A percentile compares a stretch with the other conserved stretches of the same genome.
Conservation (phyloP, 37 sponge, comb jelly and placozoan species). For the Geodia barretti region DNA sequence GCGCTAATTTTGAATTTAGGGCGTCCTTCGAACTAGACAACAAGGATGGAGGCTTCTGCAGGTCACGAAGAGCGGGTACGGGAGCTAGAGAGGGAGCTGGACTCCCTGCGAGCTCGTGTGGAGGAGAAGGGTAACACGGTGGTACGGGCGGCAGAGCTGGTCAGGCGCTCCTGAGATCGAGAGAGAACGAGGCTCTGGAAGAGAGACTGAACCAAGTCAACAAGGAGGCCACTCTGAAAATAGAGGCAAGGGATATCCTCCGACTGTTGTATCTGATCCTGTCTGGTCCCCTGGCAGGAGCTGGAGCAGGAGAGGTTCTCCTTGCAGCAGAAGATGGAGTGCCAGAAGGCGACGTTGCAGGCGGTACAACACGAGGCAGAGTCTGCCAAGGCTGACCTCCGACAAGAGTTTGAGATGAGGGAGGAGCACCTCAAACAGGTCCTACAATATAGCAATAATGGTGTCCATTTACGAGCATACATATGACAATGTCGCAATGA, state of each 20-base stretch:
- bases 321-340: constrained; percentile 16
- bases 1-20: no score
- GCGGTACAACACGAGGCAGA: constrained; percentile 31
- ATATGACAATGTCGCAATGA: no score
- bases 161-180: no score
- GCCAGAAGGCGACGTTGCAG: neutral
- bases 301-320: constrained; percentile 39
- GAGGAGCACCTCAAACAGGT: constrained; percentile 37
- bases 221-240: constrained; percentile 10
- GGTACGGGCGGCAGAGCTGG: no score
- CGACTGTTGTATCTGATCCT: no score
- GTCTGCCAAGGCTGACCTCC: neutral
- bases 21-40: no score
- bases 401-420: neutral
- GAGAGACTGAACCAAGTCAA: no score
- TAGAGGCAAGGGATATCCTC: constrained; percentile 43
- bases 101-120: neutral
- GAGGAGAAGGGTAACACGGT: constrained; percentile 1
- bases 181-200: no score
- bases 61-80: neutral
- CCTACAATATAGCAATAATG: no score
- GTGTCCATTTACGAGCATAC: no score
- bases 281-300: no score
- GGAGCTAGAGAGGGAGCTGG: constrained; percentile 14
- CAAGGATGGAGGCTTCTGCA: no score